These are phyloP conservation scores for Crotophaga sulcirostris DNA, from an alignment of 2,113 vertebrate species.

Conservation along the genomic window DNA sequence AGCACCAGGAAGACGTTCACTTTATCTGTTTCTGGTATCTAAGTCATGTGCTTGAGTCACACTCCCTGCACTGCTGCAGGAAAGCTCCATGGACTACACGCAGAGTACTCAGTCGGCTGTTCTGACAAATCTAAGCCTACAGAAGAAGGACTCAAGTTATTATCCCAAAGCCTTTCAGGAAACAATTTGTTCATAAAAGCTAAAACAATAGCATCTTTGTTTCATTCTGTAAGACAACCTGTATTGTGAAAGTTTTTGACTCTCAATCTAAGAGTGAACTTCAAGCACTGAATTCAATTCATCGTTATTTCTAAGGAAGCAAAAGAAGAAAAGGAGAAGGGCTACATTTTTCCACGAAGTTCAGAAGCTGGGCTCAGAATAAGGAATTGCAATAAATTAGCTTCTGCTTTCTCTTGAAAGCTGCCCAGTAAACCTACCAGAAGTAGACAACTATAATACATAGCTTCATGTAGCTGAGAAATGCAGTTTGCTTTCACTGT, in stretches of 20 bases:
- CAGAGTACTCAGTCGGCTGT: neutral
- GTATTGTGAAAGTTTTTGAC: neutral
- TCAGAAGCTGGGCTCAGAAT: neutral
- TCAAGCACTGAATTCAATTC: neutral
- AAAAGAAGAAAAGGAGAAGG: neutral
- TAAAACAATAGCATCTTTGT: neutral
- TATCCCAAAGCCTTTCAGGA: neutral
- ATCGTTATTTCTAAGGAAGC: neutral
- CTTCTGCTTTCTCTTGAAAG: neutral
- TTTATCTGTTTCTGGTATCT: neutral
- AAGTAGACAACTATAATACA: neutral
- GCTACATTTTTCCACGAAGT: neutral
- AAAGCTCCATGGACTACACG: neutral
- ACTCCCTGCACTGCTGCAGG: rapidly evolving
- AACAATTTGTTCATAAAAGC: neutral
- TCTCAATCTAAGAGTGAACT: neutral
- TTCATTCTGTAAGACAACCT: rapidly evolving
- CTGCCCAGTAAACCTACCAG: neutral
- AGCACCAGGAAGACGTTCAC: neutral
- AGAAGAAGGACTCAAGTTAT: neutral
- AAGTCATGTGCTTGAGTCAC: neutral
- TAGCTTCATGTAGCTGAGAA: neutral
- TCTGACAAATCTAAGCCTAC: neutral
- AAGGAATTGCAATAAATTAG: neutral
- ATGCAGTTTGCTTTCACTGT: neutral